Conservation (phyloP, 2,113 vertebrate species). For the Thryonomys swinderianus region DNA sequence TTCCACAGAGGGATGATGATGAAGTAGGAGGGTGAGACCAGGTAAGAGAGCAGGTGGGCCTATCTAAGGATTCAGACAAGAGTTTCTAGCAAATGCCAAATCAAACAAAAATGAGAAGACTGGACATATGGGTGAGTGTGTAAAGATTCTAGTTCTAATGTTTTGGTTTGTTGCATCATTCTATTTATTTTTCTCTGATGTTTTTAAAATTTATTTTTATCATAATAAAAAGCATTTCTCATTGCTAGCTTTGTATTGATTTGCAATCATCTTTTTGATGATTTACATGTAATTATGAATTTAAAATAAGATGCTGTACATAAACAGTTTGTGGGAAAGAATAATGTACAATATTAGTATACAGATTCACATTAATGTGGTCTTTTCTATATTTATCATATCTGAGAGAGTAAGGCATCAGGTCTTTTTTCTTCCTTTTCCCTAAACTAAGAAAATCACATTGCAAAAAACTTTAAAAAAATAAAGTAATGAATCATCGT, state of each 20-base stretch:
- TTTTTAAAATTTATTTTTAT: background rate
- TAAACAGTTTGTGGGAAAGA: background rate
- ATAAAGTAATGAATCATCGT: background rate
- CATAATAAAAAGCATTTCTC: background rate
- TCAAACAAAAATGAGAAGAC: background rate
- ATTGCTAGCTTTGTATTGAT: background rate
- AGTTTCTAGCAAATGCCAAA: background rate
- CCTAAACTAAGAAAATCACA: background rate
- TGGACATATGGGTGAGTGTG: no score
- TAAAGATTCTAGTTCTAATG: background rate
- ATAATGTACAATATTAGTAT: background rate
- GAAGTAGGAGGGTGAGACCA: background rate
- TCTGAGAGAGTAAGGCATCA: background rate
- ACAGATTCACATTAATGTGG: background rate
- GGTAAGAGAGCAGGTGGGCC: background rate
- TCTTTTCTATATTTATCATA: slow-evolving; percentile 5
- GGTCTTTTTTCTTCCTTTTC: background rate
- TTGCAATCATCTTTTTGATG: background rate
- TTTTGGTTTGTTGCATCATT: background rate
- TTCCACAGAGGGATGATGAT: background rate
- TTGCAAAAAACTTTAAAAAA: slow-evolving; percentile 23
- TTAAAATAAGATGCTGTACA: background rate
- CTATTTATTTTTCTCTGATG: background rate
- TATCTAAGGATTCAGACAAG: background rate
- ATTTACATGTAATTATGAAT: background rate